A percentile compares a stretch with the other conserved stretches of the same genome.
These are phyloP conservation scores for Mohoua ochrocephala DNA, from an alignment of 2,113 vertebrate species.

Conservation along the genomic window DNA sequence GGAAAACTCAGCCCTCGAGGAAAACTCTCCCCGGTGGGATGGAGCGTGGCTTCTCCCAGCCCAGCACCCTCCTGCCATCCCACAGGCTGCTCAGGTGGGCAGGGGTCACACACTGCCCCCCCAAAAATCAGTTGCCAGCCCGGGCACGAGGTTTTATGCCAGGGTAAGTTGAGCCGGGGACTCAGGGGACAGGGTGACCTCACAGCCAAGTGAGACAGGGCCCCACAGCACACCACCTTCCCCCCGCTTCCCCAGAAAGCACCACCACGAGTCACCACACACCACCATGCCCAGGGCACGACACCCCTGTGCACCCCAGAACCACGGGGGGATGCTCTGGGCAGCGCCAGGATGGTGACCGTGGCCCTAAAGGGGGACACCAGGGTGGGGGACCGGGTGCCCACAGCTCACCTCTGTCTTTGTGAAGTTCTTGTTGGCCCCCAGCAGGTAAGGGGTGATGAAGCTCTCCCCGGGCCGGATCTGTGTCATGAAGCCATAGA, in stretches of 20 bases:
- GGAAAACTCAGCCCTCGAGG: too few relatives aligned
- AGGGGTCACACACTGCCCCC: not conserved
- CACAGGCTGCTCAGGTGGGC: not conserved
- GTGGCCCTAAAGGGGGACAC: not conserved
- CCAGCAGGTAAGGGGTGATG: slow-evolving; percentile 36
- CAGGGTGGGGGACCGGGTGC: not conserved
- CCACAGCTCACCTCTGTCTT: not conserved
- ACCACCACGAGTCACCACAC: fast-evolving
- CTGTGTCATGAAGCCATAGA: slow-evolving; percentile 52
- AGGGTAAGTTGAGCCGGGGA: not conserved
- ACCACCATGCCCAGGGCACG: fast-evolving
- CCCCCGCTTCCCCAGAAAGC: not conserved
- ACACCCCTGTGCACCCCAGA: not conserved
- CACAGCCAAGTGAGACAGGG: not conserved
- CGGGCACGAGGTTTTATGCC: not conserved
- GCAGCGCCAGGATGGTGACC: not conserved
- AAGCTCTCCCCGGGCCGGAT: slow-evolving; percentile 53
- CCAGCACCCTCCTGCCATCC: not conserved
- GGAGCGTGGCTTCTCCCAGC: not conserved
- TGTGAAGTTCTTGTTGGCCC: not conserved
- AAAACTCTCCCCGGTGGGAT: not conserved
- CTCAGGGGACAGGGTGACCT: not conserved
- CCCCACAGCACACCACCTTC: not conserved
- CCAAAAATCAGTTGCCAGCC: not conserved
- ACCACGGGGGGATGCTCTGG: fast-evolving